Evolutionary conservation across 1,140 invertebrate species (phyloP), one percentile per base, ranked within the genome.

Genomic region (Drosophila ohnishii): DNA sequence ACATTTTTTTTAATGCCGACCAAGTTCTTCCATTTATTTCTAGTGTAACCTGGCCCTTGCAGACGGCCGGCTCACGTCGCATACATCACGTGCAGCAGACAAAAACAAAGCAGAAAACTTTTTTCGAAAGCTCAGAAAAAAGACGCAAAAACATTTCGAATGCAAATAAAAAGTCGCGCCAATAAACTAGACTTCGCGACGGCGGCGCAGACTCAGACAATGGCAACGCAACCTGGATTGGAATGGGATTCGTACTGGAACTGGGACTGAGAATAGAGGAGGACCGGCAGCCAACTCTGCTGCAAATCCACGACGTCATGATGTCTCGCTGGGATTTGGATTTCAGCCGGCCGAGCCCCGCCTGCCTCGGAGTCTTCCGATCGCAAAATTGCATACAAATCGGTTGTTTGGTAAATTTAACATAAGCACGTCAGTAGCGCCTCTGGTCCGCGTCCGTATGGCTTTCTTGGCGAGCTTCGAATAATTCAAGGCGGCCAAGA

Each of bases 121-220:
- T 14, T 47, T 25, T 47, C 8, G n/a, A 50, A 59, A 30, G 11
- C 45, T 25, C 11, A 45, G 35, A 55, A 58, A 61, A 75, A 14
- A 10, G 5, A 7, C 28, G 44, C 5, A 8, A 42, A 76, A 65
- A 81, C 70, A 78, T 84, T 88, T 86, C 71, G 77, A 90, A 86
- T 86, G 81, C 84, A 90, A 90, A 90, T 90, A 90, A 88, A 90
- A 90, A 90, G 81, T 90, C 79, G 77, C 89, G 88, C 84, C 89
- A 90, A 90, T 90, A 90, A 90, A 90, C 88, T 90, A 90, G 88
- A 90, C 89, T 82, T 80, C 51, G 70, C 84, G 88, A 85, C 87
- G 81, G 61, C 82, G 74, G 19, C 47, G 56, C 37, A 60, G 58
- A 50, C 47, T 56, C 63, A 66, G 55, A 83, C 67, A 75, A 78